Conservation (phyloP, 2,797 vertebrate genomes). For the Channallabes apus region DNA sequence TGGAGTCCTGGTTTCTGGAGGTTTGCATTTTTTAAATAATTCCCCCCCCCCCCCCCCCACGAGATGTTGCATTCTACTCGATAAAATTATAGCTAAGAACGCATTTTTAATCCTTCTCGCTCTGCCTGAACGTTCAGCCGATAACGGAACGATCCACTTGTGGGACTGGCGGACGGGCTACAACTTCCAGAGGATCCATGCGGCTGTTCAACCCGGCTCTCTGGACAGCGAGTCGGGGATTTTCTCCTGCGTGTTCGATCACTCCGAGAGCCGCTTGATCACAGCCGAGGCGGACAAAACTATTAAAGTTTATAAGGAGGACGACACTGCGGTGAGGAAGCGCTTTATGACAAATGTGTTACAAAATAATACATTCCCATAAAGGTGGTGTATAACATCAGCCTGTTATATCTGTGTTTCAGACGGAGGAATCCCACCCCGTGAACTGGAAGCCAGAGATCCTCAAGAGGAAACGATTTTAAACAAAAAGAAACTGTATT, state of each 20-base stretch:
- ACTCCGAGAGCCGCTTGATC: slow-evolving; percentile 91
- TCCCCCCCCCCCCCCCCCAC: too few species aligned
- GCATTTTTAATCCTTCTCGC: neutral
- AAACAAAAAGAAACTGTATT: slow-evolving; percentile 52
- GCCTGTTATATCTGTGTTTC: slow-evolving; percentile 55
- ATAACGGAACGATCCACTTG: slow-evolving; percentile 98
- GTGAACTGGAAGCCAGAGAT: slow-evolving; percentile 99
- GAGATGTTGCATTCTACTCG: neutral
- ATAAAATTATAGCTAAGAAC: neutral
- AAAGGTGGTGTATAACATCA: neutral
- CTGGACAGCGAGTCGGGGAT: slow-evolving; percentile 98
- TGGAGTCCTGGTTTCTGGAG: slow-evolving; percentile 96
- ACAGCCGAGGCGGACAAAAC: slow-evolving; percentile 99
- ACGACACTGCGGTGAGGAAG: slow-evolving; percentile 85
- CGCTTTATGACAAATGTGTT: neutral
- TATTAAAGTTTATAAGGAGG: slow-evolving; percentile 97
- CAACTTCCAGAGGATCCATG: slow-evolving; percentile 97
- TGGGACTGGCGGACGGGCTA: slow-evolving; percentile 99
- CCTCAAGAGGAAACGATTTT: slow-evolving; percentile 97
- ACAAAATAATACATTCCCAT: neutral
- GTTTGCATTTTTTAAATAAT: slow-evolving; percentile 63
- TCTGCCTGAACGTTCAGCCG: slow-evolving; percentile 72
- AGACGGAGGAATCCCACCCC: slow-evolving; percentile 97
- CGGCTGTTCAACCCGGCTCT: slow-evolving; percentile 95
- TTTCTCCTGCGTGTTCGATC: slow-evolving; percentile 93